phyloP scores from a whole-genome alignment of 1,140 invertebrate genomes.

The Pantala flavescens region DNA sequence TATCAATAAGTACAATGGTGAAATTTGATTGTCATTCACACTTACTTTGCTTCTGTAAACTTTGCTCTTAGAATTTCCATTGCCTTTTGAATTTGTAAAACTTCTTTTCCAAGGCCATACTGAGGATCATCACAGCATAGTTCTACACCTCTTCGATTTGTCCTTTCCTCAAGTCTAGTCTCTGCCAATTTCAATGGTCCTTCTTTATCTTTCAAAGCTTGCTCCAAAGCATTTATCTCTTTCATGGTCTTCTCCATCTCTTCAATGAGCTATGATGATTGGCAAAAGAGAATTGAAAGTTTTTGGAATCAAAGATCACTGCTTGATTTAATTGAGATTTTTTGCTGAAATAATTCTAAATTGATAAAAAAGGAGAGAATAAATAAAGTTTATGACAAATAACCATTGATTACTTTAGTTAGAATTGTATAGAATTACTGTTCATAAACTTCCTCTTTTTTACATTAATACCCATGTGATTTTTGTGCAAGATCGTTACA shows the following conservation, averaged over 20 bases:
- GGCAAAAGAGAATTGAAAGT: too few species aligned
- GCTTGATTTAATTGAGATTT: too few species aligned
- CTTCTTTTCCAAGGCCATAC: constrained; percentile 53
- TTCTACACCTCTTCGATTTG: constrained; percentile 62
- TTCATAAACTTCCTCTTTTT: too few species aligned
- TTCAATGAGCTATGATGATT: constrained; percentile 58
- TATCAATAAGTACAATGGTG: too few species aligned
- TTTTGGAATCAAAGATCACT: too few species aligned
- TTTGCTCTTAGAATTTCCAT: constrained; percentile 53
- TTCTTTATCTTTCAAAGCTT: constrained; percentile 51
- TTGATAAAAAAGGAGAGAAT: too few species aligned
- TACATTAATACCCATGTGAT: too few species aligned
- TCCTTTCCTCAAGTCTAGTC: constrained; percentile 59
- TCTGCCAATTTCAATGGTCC: constrained; percentile 62
- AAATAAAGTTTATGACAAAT: too few species aligned
- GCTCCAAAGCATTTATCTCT: constrained; percentile 56
- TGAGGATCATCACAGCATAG: constrained; percentile 66
- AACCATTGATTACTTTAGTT: too few species aligned
- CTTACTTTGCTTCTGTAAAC: constrained; percentile 57
- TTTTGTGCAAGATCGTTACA: too few species aligned
- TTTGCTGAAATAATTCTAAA: too few species aligned
- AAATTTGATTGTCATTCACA: background rate
- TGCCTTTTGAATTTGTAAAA: constrained; percentile 52
- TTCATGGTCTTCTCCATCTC: constrained; percentile 66
- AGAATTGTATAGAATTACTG: too few species aligned